Base-by-base conservation (phyloP, 92 coral and sea anemone genomes). In the Diadumene lineata region DNA sequence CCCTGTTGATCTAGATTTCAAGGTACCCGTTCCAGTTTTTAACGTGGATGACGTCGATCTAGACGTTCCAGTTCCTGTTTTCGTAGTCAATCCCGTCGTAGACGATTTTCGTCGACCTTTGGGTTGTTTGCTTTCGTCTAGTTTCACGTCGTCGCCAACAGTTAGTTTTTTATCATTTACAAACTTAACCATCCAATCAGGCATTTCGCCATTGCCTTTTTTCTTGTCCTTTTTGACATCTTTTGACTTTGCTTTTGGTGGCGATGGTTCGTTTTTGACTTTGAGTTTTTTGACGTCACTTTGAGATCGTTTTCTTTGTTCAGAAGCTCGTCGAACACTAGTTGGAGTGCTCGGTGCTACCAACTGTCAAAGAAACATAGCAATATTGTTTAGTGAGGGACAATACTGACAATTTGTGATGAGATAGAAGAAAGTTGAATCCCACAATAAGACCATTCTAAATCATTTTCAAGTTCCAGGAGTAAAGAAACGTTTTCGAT, bases 161-260 rank as follows among this genome's bases (percentile, higher is more conserved):
- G 86, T 72, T 18, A 90, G 65, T 70, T 90, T 82, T 68, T 90
- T 90, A 19, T 87, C 83, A 17, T 77, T 79, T 44, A 90, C 96
- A 74, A 90, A 90, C 58, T 90, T 87, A 1, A 84, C 62, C 96
- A 90, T 87, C 96, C 96, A 90, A 29, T 90, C 92, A 7, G 96
- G 96, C 96, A 90, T 90, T 67, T 87, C 96, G 1, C 96, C 92
- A 8, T 61, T 74, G 46, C 70, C 81, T 1, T 58, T 76, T 46
- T 83, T 90, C 32, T 74, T 61, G 16, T 66, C 62, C 6, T 65
- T 73, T 66, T 76, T 84, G 80, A 56, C 67, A 38, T 22, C 34
- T 34, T 82, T 77, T 24, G 66, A 18, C 31, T 50, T 66, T 50
- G 80, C 24, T 11, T 27, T 24, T 31, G 44, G 62, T 21, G 56